Percentiles rank a stretch among this genome's conserved stretches.
Conservation (phyloP, 2,888 invertebrate genomes). For the Metallyticus violacea region DNA sequence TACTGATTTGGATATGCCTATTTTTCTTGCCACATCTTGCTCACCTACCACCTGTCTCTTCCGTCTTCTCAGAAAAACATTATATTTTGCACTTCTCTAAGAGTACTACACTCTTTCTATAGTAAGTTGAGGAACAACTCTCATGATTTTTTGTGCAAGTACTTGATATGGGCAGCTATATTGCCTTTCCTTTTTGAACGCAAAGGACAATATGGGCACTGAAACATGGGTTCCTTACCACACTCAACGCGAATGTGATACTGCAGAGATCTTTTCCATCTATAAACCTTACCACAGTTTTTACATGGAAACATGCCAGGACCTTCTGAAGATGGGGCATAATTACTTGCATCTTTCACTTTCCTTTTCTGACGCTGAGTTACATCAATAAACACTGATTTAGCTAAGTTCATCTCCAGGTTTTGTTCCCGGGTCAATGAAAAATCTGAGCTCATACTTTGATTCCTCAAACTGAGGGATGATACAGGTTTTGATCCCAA, state of each 20-base stretch:
- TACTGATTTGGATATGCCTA: too few relatives aligned
- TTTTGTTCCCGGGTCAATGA: neutral
- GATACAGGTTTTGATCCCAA: neutral
- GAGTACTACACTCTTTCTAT: neutral
- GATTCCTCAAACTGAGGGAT: neutral
- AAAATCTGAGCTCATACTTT: neutral
- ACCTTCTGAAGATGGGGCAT: neutral
- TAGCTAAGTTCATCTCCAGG: too few relatives aligned
- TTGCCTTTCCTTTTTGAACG: slow-evolving; percentile 28
- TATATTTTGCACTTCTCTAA: too few relatives aligned
- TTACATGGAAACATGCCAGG: slow-evolving; percentile 22
- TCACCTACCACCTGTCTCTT: too few relatives aligned
- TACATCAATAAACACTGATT: too few relatives aligned
- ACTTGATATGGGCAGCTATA: slow-evolving; percentile 23
- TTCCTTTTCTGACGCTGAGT: neutral
- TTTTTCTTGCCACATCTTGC: too few relatives aligned
- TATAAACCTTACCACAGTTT: slow-evolving; percentile 22
- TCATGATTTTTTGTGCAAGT: slow-evolving; percentile 10
- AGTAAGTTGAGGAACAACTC: neutral
- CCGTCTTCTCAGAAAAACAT: too few relatives aligned
- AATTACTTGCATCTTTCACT: neutral
- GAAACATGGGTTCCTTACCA: slow-evolving; percentile 34
- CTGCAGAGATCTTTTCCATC: slow-evolving; percentile 22
- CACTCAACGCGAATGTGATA: slow-evolving; percentile 21
- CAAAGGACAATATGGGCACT: slow-evolving; percentile 37